phyloP scores from a whole-genome alignment of 2,113 vertebrate species.

The Anthoscopus minutus region DNA sequence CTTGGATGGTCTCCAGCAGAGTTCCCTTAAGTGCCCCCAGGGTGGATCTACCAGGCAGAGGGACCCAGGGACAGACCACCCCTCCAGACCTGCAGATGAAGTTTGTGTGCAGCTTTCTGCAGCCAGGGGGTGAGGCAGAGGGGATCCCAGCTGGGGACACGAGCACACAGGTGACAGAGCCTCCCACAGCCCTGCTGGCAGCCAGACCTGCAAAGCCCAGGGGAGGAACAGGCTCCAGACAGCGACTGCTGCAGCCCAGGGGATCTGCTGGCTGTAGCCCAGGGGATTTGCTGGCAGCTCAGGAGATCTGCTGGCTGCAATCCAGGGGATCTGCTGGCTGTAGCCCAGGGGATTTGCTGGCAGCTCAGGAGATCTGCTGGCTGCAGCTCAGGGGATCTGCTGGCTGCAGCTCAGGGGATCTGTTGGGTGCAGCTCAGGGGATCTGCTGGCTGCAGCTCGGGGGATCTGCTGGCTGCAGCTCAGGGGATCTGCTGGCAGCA shows the following conservation, averaged over 20 bases:
- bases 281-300: background rate
- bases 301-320: no score
- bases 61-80: background rate
- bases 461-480: no score
- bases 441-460: no score
- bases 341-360: no score
- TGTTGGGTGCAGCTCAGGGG: no score
- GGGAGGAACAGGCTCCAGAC: background rate
- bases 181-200: background rate
- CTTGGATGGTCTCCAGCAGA: background rate
- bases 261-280: no score
- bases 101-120: background rate
- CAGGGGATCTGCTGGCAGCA: no score
- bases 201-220: accelerated
- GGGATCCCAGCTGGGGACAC: accelerated
- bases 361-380: no score
- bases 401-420: no score
- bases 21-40: accelerated
- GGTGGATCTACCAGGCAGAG: background rate
- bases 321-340: no score
- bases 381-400: no score
- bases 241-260: background rate
- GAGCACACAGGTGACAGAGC: background rate
- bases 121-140: background rate
- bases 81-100: background rate